Evolutionary conservation across 2,797 vertebrate species (phyloP).

Genomic region (Astyanax mexicanus): DNA sequence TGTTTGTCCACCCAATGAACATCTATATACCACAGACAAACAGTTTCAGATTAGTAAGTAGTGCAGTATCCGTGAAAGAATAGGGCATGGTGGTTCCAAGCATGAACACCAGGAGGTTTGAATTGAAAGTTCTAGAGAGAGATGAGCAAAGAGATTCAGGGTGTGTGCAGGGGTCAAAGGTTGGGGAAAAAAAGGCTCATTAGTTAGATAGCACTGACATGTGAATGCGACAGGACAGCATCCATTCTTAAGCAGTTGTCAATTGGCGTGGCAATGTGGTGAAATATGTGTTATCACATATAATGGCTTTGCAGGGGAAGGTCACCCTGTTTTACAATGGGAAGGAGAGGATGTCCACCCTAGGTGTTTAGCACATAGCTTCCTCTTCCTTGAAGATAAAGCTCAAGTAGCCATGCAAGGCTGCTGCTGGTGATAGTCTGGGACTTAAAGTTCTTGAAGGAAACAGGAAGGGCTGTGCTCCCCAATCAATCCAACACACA

Average conservation of each 20-base stretch:
- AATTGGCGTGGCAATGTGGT: conserved; percentile 52
- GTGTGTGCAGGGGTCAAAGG: conserved; percentile 45
- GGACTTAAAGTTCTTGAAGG: conserved; percentile 33
- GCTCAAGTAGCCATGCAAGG: conserved; percentile 15
- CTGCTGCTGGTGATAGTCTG: conserved; percentile 19
- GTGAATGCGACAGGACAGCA: conserved; percentile 48
- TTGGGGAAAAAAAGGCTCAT: conserved; percentile 43
- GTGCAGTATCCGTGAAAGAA: not conserved
- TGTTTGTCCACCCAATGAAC: not conserved
- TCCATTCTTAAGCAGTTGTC: conserved; percentile 55
- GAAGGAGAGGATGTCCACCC: conserved; percentile 46
- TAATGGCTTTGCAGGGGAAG: conserved; percentile 46
- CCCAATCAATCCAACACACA: conserved; percentile 16
- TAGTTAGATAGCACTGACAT: conserved; percentile 53
- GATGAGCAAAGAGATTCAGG: conserved; percentile 41
- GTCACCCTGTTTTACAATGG: conserved; percentile 43
- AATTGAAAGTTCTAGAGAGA: conserved; percentile 29
- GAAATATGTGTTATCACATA: conserved; percentile 50
- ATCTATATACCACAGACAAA: not conserved
- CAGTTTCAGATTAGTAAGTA: not conserved
- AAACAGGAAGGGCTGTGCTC: conserved; percentile 46
- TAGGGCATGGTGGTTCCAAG: not conserved
- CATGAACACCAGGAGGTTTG: conserved; percentile 18
- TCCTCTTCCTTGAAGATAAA: conserved; percentile 40
- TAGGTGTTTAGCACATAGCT: conserved; percentile 47